These are phyloP conservation scores for Alces alces DNA, from an alignment of 2,113 vertebrate species.

Conservation along the genomic window DNA sequence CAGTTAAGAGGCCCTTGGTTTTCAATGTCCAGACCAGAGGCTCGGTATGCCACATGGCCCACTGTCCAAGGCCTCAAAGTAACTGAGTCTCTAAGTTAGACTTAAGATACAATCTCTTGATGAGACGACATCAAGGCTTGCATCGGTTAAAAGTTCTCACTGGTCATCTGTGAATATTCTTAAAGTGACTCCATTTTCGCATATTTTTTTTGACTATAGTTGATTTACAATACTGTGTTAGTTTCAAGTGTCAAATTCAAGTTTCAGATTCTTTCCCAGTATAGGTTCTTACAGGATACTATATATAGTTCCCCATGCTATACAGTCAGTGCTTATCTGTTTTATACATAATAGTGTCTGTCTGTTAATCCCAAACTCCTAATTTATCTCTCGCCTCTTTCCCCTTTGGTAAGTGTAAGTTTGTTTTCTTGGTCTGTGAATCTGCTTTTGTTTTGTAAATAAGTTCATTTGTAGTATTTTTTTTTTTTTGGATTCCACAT, in stretches of 20 bases:
- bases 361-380: neutral
- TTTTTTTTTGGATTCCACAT: neutral
- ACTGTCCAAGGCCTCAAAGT: neutral
- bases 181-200: neutral
- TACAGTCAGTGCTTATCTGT: neutral
- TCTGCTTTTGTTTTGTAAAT: neutral
- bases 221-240: neutral
- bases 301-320: neutral
- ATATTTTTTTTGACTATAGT: neutral
- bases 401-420: neutral
- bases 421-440: neutral
- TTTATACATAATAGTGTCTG: neutral
- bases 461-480: neutral
- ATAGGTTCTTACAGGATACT: neutral
- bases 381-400: neutral
- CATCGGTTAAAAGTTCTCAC: neutral
- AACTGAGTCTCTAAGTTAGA: neutral
- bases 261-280: neutral
- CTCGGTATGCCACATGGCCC: neutral
- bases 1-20: neutral
- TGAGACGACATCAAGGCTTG: neutral
- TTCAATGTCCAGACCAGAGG: neutral
- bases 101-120: neutral
- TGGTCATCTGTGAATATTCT: neutral
- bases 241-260: neutral